These are phyloP conservation scores for Diarsia brunnea DNA, from an alignment of 2,888 invertebrate species.

Conservation along the genomic window DNA sequence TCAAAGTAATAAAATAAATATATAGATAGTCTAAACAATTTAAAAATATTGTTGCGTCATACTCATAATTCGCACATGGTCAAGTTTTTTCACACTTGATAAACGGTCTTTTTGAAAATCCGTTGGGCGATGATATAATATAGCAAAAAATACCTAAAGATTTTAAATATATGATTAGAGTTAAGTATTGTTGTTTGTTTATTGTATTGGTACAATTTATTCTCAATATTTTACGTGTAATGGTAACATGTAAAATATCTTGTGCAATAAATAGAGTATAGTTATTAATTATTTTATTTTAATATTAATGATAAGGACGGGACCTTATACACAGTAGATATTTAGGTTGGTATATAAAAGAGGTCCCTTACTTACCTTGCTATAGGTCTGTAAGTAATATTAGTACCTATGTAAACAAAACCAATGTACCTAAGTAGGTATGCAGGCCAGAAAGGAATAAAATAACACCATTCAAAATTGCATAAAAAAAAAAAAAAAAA, in stretches of 20 bases:
- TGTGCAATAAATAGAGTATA: neutral
- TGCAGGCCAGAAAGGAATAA: neutral
- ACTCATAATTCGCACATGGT: conserved; percentile 34
- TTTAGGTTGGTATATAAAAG: neutral
- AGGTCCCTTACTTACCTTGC: neutral
- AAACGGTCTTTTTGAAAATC: conserved; percentile 31
- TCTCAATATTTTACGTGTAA: too few species aligned
- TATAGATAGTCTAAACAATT: neutral
- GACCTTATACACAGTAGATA: too few species aligned
- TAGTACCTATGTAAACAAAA: neutral
- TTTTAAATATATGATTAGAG: neutral
- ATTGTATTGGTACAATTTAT: too few species aligned
- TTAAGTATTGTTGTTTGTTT: neutral
- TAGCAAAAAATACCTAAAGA: neutral
- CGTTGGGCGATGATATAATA: conserved; percentile 21
- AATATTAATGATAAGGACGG: too few species aligned
- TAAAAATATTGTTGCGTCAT: conserved; percentile 10
- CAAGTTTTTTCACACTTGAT: conserved; percentile 13
- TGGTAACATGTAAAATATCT: neutral
- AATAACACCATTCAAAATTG: neutral
- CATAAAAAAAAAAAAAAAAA: neutral
- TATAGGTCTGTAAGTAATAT: neutral
- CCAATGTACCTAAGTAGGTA: too few species aligned
- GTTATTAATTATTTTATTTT: neutral
- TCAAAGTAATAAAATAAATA: too few species aligned